Conservation (phyloP, 2,888 invertebrate species). For the Drosophila nigritarsus region DNA sequence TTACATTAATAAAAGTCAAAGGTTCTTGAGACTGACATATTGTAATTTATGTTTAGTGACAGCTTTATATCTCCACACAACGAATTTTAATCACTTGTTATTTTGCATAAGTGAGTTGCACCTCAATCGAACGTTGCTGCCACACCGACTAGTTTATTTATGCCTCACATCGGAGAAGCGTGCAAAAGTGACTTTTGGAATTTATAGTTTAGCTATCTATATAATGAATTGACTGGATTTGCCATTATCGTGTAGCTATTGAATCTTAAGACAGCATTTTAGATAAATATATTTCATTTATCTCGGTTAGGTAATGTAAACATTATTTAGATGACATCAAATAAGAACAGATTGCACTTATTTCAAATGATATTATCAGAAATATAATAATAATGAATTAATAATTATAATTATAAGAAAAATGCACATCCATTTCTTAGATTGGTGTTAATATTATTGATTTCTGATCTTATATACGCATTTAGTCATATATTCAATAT, state of each 20-base stretch:
- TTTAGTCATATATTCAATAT: background rate
- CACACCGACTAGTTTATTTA: slow-evolving; percentile 1
- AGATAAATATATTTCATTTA: background rate
- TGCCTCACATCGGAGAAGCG: background rate
- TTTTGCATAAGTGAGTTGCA: slow-evolving; percentile 79
- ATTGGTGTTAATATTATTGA: background rate
- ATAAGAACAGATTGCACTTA: background rate
- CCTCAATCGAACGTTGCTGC: slow-evolving; percentile 14
- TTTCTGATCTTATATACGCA: background rate
- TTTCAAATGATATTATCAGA: background rate
- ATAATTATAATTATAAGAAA: background rate
- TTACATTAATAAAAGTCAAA: slow-evolving; percentile 82
- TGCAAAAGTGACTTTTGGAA: background rate
- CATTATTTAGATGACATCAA: background rate
- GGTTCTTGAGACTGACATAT: slow-evolving; percentile 81
- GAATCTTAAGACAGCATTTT: background rate
- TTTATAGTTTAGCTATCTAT: background rate
- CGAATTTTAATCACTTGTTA: slow-evolving; percentile 80
- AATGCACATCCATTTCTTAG: background rate
- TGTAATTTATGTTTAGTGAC: slow-evolving; percentile 82
- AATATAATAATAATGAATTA: no score
- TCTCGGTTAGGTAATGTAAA: background rate
- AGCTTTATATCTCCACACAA: slow-evolving; percentile 78
- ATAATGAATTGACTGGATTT: background rate
- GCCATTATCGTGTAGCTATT: background rate